phyloP scores from a whole-genome alignment of 2,113 vertebrate species.

The Cyanoderma ruficeps region DNA sequence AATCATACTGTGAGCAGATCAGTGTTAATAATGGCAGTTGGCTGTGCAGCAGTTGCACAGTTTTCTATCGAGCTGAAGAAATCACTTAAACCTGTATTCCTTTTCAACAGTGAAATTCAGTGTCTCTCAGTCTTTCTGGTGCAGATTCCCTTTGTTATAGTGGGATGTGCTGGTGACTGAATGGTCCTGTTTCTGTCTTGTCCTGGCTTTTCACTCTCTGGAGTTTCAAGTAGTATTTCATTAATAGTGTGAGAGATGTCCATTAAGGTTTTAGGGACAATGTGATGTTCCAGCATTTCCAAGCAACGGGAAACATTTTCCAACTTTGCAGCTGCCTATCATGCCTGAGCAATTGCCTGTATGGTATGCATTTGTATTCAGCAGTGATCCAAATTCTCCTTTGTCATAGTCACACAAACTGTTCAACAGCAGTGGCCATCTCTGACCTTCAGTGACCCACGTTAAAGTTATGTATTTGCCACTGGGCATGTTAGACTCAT shows the following conservation, averaged over 20 bases:
- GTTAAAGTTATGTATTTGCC: neutral
- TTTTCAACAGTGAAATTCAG: neutral
- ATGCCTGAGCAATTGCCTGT: neutral
- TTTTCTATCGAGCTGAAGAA: neutral
- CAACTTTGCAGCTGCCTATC: neutral
- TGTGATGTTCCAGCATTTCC: neutral
- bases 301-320: neutral
- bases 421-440: neutral
- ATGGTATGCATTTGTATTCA: neutral
- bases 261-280: neutral
- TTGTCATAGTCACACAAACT: neutral
- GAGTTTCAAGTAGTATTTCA: neutral
- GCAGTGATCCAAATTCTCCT: neutral
- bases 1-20: neutral
- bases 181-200: neutral
- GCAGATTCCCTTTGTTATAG: neutral
- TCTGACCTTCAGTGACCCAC: neutral
- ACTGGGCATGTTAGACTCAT: neutral
- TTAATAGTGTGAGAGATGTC: neutral
- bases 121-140: neutral
- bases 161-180: neutral
- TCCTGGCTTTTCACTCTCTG: neutral
- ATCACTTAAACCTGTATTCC: neutral
- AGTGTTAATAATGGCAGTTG: neutral
- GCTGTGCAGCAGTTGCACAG: neutral